Conservation (phyloP, 2,113 vertebrate genomes). For the Conger conger region DNA sequence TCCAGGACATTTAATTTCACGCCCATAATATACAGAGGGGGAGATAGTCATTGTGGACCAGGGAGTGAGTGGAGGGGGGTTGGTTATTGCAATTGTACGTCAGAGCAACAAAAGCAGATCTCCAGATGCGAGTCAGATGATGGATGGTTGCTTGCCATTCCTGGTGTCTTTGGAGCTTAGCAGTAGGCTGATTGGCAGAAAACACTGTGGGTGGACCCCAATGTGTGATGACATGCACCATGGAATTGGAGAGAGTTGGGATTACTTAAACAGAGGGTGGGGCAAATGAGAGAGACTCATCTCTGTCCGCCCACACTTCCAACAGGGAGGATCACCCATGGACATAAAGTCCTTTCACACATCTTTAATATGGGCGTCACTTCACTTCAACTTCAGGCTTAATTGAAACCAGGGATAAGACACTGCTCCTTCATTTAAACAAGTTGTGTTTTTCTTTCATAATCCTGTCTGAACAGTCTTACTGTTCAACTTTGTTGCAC, state of each 20-base stretch:
- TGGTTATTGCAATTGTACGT: no score
- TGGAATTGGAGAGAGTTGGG: neutral
- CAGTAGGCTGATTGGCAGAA: neutral
- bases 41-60: no score
- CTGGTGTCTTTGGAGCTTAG: neutral
- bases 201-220: neutral
- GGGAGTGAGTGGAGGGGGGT: no score
- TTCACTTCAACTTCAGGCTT: slow-evolving; percentile 15
- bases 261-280: neutral
- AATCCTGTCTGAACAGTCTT: neutral
- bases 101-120: neutral
- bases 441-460: neutral
- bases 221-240: neutral
- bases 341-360: neutral
- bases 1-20: no score
- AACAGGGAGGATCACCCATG: neutral
- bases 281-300: neutral
- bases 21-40: no score
- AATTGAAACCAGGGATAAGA: slow-evolving; percentile 4
- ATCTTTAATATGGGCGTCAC: neutral
- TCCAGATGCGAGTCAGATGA: neutral
- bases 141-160: neutral
- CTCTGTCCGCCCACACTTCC: neutral
- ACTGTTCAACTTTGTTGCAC: neutral
- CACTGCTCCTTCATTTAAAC: neutral